Conservation (phyloP, 2,797 vertebrate species). For the Poeciliopsis paucimaculata region DNA sequence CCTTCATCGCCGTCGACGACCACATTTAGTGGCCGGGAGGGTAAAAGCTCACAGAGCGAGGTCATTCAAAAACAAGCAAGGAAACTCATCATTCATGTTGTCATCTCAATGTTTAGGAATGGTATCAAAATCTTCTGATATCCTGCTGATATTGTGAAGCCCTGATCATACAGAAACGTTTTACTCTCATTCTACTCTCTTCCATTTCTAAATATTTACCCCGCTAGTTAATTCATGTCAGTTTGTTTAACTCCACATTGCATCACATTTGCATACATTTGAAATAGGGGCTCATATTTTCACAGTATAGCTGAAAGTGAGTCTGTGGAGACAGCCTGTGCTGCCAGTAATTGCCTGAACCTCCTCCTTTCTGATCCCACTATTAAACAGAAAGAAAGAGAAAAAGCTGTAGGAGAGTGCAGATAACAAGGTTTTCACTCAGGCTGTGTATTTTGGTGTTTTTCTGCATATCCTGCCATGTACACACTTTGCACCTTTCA, state of each 20-base stretch:
- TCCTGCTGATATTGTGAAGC: neutral
- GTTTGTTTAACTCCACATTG: neutral
- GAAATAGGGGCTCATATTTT: neutral
- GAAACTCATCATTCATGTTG: neutral
- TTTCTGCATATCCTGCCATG: neutral
- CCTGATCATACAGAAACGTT: neutral
- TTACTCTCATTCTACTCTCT: neutral
- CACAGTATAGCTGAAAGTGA: neutral
- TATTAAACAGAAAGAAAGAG: neutral
- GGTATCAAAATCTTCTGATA: neutral
- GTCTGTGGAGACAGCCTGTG: neutral
- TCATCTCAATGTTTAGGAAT: neutral
- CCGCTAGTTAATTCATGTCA: neutral
- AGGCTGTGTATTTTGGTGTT: neutral
- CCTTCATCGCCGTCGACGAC: neutral
- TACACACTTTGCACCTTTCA: neutral
- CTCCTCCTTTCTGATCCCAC: neutral
- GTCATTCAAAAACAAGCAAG: neutral
- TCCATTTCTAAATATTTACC: neutral
- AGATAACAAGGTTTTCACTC: slow-evolving; percentile 5
- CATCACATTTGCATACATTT: neutral
- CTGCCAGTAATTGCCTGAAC: neutral
- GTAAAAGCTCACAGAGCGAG: neutral
- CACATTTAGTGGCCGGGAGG: neutral
- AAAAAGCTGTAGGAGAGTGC: neutral